These are phyloP conservation scores for Pseudocheirus occidentalis DNA, from an alignment of 2,797 vertebrate species.

Conservation along the genomic window DNA sequence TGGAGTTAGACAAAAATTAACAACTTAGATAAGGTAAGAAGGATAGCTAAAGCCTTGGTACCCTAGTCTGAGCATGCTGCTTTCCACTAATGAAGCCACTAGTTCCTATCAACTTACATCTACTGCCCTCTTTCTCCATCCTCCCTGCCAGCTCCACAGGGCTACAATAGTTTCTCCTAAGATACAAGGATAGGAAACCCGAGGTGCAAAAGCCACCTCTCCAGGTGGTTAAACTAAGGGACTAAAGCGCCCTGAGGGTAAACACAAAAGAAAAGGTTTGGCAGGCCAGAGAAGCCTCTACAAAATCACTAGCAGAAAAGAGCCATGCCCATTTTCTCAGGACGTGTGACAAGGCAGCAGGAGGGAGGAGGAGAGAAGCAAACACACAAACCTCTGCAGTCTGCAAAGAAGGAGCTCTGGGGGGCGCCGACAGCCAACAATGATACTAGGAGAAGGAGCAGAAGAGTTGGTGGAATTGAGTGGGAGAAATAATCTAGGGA, in stretches of 20 bases:
- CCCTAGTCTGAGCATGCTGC: neutral
- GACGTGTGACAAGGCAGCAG: neutral
- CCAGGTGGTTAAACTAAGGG: slow-evolving; percentile 73
- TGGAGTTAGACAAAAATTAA: slow-evolving; percentile 18
- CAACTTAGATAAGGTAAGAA: slow-evolving; percentile 2
- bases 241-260: slow-evolving; percentile 68
- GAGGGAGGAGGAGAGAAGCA: neutral
- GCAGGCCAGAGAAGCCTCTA: neutral
- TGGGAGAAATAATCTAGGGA: neutral
- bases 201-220: slow-evolving; percentile 54
- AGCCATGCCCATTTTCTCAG: slow-evolving; percentile 12
- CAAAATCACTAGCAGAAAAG: slow-evolving; percentile 29
- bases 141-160: slow-evolving; percentile 15
- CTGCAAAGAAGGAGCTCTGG: neutral
- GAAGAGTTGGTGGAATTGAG: neutral
- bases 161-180: neutral
- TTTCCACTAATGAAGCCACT: slow-evolving; percentile 24
- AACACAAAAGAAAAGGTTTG: slow-evolving; percentile 67
- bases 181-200: slow-evolving; percentile 37
- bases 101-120: slow-evolving; percentile 22
- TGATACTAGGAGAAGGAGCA: neutral
- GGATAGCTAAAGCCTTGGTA: neutral
- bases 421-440: neutral
- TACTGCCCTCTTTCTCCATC: slow-evolving; percentile 4
- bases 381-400: neutral